phyloP scores from a whole-genome alignment of 2,113 vertebrate species.

The Meleagris gallopavo region DNA sequence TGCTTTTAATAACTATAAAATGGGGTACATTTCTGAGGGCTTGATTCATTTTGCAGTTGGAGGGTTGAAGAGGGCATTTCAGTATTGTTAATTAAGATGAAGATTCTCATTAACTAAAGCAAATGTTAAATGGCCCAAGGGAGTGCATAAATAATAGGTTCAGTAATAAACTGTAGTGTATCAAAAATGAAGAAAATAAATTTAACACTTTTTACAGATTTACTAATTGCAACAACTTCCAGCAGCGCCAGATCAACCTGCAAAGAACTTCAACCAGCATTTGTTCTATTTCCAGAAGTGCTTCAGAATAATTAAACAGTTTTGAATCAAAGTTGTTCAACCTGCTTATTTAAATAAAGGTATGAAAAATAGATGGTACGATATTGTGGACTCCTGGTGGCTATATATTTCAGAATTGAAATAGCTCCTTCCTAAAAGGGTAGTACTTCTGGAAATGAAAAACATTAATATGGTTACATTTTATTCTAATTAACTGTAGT shows the following conservation, averaged over 20 bases:
- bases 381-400: background rate
- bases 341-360: conserved; percentile 46
- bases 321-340: conserved; percentile 26
- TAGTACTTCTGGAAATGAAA: conserved; percentile 6
- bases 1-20: conserved; percentile 41
- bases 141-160: conserved; percentile 49
- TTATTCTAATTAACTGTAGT: conserved; percentile 41
- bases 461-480: background rate
- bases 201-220: conserved; percentile 58
- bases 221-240: conserved; percentile 58
- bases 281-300: conserved; percentile 28
- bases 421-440: background rate
- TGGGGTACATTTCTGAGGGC: conserved; percentile 1
- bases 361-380: background rate
- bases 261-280: conserved; percentile 33
- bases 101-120: conserved; percentile 62
- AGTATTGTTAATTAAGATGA: conserved; percentile 66
- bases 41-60: background rate
- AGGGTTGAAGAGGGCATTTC: background rate
- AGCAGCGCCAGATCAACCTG: conserved; percentile 27
- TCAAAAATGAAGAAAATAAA: conserved; percentile 33
- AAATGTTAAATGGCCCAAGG: conserved; percentile 54
- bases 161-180: conserved; percentile 59
- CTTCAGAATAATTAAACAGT: conserved; percentile 54
- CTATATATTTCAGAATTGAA: background rate